Base-by-base conservation (phyloP, 2,113 vertebrate species). In the Thalassoma bifasciatum region DNA sequence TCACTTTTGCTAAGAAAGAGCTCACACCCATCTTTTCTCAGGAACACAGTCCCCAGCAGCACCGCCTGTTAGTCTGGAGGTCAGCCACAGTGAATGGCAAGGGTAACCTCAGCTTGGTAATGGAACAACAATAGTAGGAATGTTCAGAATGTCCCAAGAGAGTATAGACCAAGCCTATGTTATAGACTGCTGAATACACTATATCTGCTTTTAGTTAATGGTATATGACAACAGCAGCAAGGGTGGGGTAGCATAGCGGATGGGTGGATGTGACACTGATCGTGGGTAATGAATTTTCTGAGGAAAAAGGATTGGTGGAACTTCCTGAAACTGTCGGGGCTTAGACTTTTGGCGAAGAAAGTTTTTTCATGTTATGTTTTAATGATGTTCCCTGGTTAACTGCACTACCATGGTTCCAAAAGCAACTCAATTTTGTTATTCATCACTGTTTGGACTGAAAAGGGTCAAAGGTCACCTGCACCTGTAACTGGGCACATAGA, bases 111-210 rank as follows among this genome's bases (percentile, higher is more conserved):
- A 63, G 78, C 86, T 77, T 85, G 72, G 72, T 90, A 89, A 90
- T 91, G 77, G 87, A 91, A 83, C 62, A 88, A 93, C 92, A 93
- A 94, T 87, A 81, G 89, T 71, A 85, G 72, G 89, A 92, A 93
- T 93, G 87, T 86, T 77, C 82, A 83, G 77, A 91, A 90, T 89
- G 81, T 83, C 83, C 82, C 79, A 44, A 71, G 79, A 85, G 84
- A 81, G 66, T 40, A 73, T 49, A 44, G 65, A 72, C 44, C 60
- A 10, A 53, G 83, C 19, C 60, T 49, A 30, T 67, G 63, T 59
- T 77, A 79, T 83, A 82, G 82, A 79, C 74, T 71, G 37, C 70
- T 58, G 57, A 70, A 69, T 68, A 57, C 53, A 76, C 75, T 54
- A 42, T 65, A 22, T 72, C n/a, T 64, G 61, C 49, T 23, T 73